These are phyloP conservation scores for Venturia canescens DNA, from an alignment of 1,140 invertebrate genomes.

Conservation along the genomic window DNA sequence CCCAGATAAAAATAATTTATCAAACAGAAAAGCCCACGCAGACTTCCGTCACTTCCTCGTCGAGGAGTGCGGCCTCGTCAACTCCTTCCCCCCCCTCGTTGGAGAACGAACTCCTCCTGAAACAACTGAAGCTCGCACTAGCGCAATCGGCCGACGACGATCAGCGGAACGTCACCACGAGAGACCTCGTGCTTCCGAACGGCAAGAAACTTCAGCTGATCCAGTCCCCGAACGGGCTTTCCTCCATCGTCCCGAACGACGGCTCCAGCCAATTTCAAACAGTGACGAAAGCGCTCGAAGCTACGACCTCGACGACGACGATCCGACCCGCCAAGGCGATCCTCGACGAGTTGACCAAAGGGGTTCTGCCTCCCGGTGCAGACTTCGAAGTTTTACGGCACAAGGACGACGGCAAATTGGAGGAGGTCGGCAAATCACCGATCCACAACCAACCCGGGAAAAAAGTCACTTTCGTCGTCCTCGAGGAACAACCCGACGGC, in stretches of 20 bases:
- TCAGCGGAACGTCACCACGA: conserved; percentile 82
- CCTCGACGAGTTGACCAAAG: conserved; percentile 87
- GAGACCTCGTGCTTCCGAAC: conserved; percentile 84
- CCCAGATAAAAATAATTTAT: conserved; percentile 72
- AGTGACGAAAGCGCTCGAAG: conserved; percentile 48
- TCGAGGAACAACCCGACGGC: conserved; percentile 90
- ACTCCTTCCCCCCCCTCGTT: conserved; percentile 65
- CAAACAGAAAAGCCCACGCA: conserved; percentile 67
- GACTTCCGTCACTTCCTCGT: no score
- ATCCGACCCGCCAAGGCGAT: conserved; percentile 77
- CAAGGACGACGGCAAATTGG: conserved; percentile 83
- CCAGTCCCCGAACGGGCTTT: conserved; percentile 65
- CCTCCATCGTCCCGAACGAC: conserved; percentile 57
- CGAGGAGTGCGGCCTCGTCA: conserved; percentile 36
- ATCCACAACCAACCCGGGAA: conserved; percentile 82
- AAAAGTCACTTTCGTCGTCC: conserved; percentile 89
- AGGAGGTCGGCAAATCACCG: conserved; percentile 82
- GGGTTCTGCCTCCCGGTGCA: conserved; percentile 85
- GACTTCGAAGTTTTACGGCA: conserved; percentile 87
- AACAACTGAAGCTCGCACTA: conserved; percentile 84
- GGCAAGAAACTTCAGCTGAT: conserved; percentile 86
- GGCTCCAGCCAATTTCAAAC: conserved; percentile 54
- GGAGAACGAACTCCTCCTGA: conserved; percentile 80
- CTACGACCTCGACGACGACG: conserved; percentile 69
- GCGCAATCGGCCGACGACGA: conserved; percentile 81